Conservation (phyloP, 2,888 invertebrate genomes). For the Petrophora chlorosata region DNA sequence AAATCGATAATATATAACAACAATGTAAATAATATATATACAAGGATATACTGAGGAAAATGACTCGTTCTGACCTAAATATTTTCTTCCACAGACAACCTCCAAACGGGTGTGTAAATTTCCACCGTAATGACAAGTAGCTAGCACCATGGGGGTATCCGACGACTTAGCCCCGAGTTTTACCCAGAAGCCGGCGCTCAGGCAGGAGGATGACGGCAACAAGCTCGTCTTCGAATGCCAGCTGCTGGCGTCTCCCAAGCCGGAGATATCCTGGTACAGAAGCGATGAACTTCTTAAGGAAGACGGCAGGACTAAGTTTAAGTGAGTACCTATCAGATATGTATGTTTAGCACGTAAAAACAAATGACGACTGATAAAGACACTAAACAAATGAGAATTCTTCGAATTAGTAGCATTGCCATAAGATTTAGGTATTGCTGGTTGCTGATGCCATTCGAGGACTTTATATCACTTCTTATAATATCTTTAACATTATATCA, state of each 20-base stretch:
- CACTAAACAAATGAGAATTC: too few species aligned
- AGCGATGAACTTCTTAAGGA: slow-evolving; percentile 93
- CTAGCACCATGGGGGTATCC: slow-evolving; percentile 89
- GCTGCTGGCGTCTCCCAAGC: slow-evolving; percentile 93
- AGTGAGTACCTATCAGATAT: slow-evolving; percentile 60
- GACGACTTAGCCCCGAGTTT: slow-evolving; percentile 99
- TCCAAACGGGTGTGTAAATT: slow-evolving; percentile 38
- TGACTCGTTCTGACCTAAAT: slow-evolving; percentile 5
- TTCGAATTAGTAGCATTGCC: too few species aligned
- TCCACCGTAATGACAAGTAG: slow-evolving; percentile 73
- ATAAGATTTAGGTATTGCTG: too few species aligned
- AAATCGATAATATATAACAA: too few species aligned
- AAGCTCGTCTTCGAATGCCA: slow-evolving; percentile 97
- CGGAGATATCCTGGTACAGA: slow-evolving; percentile 96
- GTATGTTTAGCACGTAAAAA: background rate
- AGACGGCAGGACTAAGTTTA: slow-evolving; percentile 93
- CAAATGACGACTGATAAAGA: too few species aligned
- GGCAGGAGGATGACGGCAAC: slow-evolving; percentile 98
- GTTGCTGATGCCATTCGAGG: too few species aligned
- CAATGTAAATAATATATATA: too few species aligned
- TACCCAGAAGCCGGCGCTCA: slow-evolving; percentile 98
- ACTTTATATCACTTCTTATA: too few species aligned
- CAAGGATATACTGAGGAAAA: too few species aligned
- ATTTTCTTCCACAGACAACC: slow-evolving; percentile 47
- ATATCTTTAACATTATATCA: too few species aligned